Evolutionary conservation across 2,888 invertebrate species (phyloP).

Genomic region (Gymnosoma rotundatum): DNA sequence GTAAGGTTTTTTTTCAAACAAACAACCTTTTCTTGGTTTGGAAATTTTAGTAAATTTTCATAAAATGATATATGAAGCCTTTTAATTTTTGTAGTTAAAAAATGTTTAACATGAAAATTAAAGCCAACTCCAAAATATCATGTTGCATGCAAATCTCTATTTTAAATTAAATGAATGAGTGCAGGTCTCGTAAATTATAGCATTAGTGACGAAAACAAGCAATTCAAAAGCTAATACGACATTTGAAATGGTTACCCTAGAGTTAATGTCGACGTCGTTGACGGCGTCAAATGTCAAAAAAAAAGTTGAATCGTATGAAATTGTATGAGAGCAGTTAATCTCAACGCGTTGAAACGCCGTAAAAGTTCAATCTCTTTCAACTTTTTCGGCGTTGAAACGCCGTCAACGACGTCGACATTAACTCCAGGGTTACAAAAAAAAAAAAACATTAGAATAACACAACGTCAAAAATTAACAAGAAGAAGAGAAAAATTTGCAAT

Average conservation of each 20-base stretch:
- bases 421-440: too few relatives aligned
- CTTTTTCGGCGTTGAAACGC: too few relatives aligned
- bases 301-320: too few relatives aligned
- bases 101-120: constrained; percentile 20
- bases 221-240: constrained; percentile 33
- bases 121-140: constrained; percentile 56
- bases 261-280: too few relatives aligned
- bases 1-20: too few relatives aligned
- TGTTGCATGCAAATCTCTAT: constrained; percentile 60
- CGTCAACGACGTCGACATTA: too few relatives aligned
- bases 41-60: too few relatives aligned
- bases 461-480: not conserved
- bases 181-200: constrained; percentile 60
- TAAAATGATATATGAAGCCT: too few relatives aligned
- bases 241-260: constrained; percentile 21
- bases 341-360: too few relatives aligned
- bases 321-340: too few relatives aligned
- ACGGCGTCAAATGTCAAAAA: too few relatives aligned
- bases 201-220: constrained; percentile 59
- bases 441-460: constrained; percentile 20
- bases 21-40: not conserved
- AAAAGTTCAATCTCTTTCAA: too few relatives aligned
- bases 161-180: constrained; percentile 41
- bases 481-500: not conserved
- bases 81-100: not conserved